Evolutionary conservation across 2,888 invertebrate genomes (phyloP).

Genomic region (Ariolimax columbianus): DNA sequence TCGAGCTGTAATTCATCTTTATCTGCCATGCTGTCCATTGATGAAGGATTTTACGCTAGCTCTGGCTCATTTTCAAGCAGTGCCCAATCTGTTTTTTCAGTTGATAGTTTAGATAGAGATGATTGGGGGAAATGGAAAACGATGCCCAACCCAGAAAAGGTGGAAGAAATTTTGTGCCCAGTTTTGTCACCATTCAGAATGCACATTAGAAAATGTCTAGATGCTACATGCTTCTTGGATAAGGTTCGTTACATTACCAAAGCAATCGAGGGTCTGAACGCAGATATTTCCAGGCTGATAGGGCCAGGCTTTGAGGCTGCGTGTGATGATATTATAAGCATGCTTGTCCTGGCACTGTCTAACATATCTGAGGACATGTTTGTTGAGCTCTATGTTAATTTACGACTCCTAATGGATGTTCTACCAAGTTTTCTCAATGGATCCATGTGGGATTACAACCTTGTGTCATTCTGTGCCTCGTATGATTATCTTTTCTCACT

Average conservation of each 20-base stretch:
- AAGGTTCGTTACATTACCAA: slow-evolving; percentile 44
- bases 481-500: slow-evolving; percentile 40
- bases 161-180: background rate
- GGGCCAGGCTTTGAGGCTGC: slow-evolving; percentile 35
- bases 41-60: slow-evolving; percentile 2
- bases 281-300: slow-evolving; percentile 26
- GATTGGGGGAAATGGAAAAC: background rate
- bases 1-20: background rate
- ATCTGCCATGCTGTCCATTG: background rate
- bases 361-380: slow-evolving; percentile 48
- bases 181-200: slow-evolving; percentile 4
- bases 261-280: slow-evolving; percentile 44
- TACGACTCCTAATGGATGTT: slow-evolving; percentile 45
- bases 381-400: slow-evolving; percentile 34
- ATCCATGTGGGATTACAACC: slow-evolving; percentile 44
- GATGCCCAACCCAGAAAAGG: background rate
- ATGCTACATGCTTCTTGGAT: slow-evolving; percentile 33
- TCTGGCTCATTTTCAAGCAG: slow-evolving; percentile 12
- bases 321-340: slow-evolving; percentile 50
- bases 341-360: slow-evolving; percentile 42
- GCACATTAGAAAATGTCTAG: slow-evolving; percentile 25
- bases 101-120: background rate
- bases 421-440: slow-evolving; percentile 42
- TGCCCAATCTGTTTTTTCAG: background rate
- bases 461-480: slow-evolving; percentile 39